Evolutionary conservation across 1,140 invertebrate species (phyloP).

Genomic region (Leptoteleia sp.): DNA sequence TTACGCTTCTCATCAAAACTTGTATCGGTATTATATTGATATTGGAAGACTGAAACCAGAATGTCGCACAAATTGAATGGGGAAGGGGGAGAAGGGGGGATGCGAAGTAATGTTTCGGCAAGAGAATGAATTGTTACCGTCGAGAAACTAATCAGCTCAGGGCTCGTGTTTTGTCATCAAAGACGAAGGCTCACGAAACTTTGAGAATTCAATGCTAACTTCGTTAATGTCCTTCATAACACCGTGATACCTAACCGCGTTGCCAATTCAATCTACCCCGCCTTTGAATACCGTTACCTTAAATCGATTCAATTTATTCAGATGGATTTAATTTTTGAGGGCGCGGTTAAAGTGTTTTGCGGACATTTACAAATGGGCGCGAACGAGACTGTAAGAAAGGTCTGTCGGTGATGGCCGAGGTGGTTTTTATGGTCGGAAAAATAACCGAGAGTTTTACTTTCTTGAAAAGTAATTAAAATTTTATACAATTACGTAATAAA

Average conservation of each 20-base stretch:
- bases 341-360: no score
- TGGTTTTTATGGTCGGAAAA: no score
- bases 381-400: no score
- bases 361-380: no score
- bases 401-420: no score
- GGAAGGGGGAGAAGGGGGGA: no score
- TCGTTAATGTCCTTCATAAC: slow-evolving; percentile 50
- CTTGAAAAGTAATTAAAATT: no score
- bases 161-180: slow-evolving; percentile 51
- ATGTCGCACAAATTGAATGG: slow-evolving; percentile 46
- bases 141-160: slow-evolving; percentile 55
- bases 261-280: slow-evolving; percentile 37
- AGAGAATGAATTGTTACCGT: slow-evolving; percentile 49
- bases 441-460: no score
- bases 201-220: slow-evolving; percentile 47
- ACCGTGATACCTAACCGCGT: slow-evolving; percentile 13
- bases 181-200: slow-evolving; percentile 45
- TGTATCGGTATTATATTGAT: slow-evolving; percentile 52
- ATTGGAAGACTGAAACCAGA: slow-evolving; percentile 41
- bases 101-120: slow-evolving; percentile 46
- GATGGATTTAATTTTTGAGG: slow-evolving; percentile 11
- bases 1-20: slow-evolving; percentile 38
- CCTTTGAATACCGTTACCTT: slow-evolving; percentile 23
- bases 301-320: slow-evolving; percentile 22
- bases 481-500: no score